Percentiles rank a stretch among this genome's conserved stretches.
Conservation (phyloP, 1,140 invertebrate genomes). For the Chironomus striatipennis region DNA sequence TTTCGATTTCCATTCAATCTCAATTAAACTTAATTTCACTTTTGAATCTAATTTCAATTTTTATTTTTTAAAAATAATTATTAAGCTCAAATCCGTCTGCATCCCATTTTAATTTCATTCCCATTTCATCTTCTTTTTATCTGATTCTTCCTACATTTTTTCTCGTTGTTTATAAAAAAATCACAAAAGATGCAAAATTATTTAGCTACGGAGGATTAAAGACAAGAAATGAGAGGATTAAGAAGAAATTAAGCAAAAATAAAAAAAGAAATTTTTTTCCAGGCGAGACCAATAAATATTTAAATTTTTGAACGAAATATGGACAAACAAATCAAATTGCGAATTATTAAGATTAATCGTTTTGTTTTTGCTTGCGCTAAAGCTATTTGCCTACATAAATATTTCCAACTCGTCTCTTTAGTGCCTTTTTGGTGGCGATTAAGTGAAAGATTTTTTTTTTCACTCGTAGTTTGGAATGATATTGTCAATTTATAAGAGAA, state of each 20-base stretch:
- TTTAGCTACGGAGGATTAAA: constrained; percentile 9
- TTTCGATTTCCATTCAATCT: too few species aligned
- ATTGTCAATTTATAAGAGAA: neutral
- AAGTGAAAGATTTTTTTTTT: neutral
- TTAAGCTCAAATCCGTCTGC: too few species aligned
- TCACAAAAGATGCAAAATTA: neutral
- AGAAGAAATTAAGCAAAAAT: neutral
- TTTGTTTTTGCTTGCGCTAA: neutral
- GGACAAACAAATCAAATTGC: constrained; percentile 23
- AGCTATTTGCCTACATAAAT: constrained; percentile 2
- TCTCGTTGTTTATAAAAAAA: too few species aligned
- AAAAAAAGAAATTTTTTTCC: too few species aligned
- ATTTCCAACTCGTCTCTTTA: neutral
- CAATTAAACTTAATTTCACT: too few species aligned
- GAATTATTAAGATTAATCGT: constrained; percentile 23
- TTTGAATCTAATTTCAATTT: too few species aligned
- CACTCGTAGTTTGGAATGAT: neutral
- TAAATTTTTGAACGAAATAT: neutral
- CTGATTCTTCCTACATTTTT: too few species aligned
- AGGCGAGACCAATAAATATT: constrained; percentile 21
- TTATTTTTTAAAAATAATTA: too few species aligned
- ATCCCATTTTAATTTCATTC: too few species aligned
- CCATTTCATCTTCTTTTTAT: too few species aligned
- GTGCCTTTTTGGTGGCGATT: neutral
- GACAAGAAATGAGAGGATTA: neutral